Evolutionary conservation across 2,888 invertebrate species (phyloP), one percentile per base, ranked within the genome.

Genomic region (Leucoma salicis): DNA sequence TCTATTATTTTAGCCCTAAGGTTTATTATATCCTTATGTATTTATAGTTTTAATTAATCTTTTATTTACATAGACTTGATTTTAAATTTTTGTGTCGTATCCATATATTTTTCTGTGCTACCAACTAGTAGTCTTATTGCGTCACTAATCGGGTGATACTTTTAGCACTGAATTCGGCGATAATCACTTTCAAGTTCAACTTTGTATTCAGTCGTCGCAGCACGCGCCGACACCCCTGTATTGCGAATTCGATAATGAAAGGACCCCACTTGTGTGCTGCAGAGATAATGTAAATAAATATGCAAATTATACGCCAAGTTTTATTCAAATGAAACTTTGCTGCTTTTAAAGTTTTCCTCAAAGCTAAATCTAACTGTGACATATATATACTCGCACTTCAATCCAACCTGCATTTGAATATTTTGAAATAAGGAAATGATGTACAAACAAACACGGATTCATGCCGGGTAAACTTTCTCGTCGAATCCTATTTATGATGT

Each of bases 261-360:
- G 84, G 85, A 76, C 74, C 79, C 80, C 81, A 82, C 83, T 86
- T 85, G 88, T 87, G 88, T 84, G 81, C 75, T 82, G 84, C 87
- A 83, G 75, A 88, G 88, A 88, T 89, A 88, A 88, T 89, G 87
- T 85, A 88, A 89, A 89, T 88, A 89, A 81, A 83, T 85, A 89
- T 87, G 88, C 87, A 87, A 89, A 88, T 89, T 82, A 78, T 77
- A 81, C 77, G 76, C 80, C 74, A 78, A 86, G 79, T 85, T 83
- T 74, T 77, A 83, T 84, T 84, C 80, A 85, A 85, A 87, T 86
- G 82, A 86, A 84, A 82, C 82, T 82, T 81, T 82, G 82, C 74
- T 76, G 75, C 77, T 82, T 82, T 80, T 81, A 79, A 83, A 85
- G 80, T 82, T 85, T 80, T 69, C 68, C 69, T 77, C 77, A 74